phyloP scores from a whole-genome alignment of 2,888 invertebrate species.

The Pachydiplax longipennis region DNA sequence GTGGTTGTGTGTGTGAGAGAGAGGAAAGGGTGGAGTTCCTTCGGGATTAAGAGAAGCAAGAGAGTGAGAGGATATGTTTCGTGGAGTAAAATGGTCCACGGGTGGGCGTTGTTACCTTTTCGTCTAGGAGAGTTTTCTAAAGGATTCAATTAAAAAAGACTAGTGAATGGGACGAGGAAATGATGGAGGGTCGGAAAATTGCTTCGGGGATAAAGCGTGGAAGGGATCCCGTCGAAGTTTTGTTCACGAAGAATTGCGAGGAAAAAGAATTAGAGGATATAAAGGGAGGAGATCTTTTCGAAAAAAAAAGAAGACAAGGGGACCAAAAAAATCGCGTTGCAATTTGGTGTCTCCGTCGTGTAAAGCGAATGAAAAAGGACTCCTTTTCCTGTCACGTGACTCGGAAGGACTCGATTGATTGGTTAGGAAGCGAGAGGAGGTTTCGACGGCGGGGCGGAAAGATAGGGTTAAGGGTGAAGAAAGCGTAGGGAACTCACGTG shows the following conservation, averaged over 20 bases:
- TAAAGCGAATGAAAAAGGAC: background rate
- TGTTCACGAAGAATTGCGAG: background rate
- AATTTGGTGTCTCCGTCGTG: background rate
- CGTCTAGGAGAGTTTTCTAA: background rate
- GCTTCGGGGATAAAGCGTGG: background rate
- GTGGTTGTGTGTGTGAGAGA: background rate
- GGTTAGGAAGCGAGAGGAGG: background rate
- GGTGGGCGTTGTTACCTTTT: constrained; percentile 3
- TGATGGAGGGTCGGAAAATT: background rate
- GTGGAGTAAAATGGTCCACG: background rate
- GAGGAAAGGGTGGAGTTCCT: background rate
- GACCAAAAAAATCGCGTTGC: background rate
- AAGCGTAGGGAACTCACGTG: background rate
- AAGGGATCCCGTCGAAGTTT: background rate
- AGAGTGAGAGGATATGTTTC: background rate
- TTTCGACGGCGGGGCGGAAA: background rate
- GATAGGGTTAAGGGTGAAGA: background rate
- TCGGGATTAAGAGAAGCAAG: background rate
- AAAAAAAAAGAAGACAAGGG: background rate
- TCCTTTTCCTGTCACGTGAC: background rate
- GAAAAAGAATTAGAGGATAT: background rate
- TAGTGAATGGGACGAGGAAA: background rate
- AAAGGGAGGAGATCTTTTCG: background rate
- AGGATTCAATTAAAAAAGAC: constrained; percentile 5
- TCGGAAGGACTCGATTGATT: background rate